Evolutionary conservation across 2,113 vertebrate species (phyloP), one percentile per base, ranked within the genome.

Genomic region (Sylvia atricapilla): DNA sequence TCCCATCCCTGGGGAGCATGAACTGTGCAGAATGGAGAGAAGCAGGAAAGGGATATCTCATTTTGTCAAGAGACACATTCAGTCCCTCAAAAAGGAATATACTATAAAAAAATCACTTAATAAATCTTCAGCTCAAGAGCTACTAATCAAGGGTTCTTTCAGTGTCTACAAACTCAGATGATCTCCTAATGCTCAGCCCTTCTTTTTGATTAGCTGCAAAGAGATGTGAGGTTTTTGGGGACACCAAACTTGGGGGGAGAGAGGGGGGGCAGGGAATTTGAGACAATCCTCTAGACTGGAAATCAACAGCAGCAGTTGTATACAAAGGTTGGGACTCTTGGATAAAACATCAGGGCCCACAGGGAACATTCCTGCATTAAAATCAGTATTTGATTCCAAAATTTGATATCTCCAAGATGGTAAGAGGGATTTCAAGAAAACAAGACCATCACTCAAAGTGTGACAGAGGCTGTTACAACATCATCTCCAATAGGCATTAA

Each of bases 391-490:
- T 75, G 37, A 81, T 87, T 96, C 92, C 94, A 97, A 91, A 91
- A 83, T 64, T 35, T 96, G 93, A 75, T 81, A 75, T 89, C 87
- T 95, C 93, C 93, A 96, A 97, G 77, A 94, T 69, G 79, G 76
- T 93, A 59, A 90, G 59, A 80, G 82, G 81, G 16, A 58, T 90
- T 94, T 96, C 64, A 92, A 93, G 87, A 96, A 94, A 93, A 95
- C 95, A 96, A 92, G 86, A 78, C 64, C 52, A 97, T 97, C 83
- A 87, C 86, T 96, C 96, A 96, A 59, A 90, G 73, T 25, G 37
- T 95, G 94, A 91, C 94, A 91, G 80, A 53, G 77, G 23, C 22
- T 90, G n/a, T 95, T 94, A 91, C 91, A 90, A 85, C 74, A 97
- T 89, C 63, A 41, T 85, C 55, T 96, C 74, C 75, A 96, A 63